A percentile compares a stretch with the other conserved stretches of the same genome.
Conservation (phyloP, 2,888 invertebrate species). For the Lamellibrachia satsuma region DNA sequence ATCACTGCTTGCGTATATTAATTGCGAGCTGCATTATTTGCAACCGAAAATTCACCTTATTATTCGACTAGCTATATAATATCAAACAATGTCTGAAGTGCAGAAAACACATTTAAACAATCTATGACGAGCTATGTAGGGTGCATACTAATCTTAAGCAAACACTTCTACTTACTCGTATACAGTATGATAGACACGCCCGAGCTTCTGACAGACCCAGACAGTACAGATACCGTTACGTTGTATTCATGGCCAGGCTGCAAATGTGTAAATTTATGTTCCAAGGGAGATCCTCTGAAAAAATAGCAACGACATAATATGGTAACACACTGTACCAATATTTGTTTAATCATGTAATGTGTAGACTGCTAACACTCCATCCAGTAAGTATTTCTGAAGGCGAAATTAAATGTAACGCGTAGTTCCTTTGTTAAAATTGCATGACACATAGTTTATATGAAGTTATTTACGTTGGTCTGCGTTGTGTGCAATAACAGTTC, state of each 20-base stretch:
- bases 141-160: too few relatives aligned
- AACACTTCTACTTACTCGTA: not conserved
- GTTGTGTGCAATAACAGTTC: not conserved
- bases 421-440: too few relatives aligned
- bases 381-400: not conserved
- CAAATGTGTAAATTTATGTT: not conserved
- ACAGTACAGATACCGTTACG: not conserved
- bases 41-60: too few relatives aligned
- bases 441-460: not conserved
- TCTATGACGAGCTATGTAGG: too few relatives aligned
- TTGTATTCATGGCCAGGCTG: not conserved
- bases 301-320: not conserved
- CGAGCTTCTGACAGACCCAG: not conserved
- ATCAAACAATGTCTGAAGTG: too few relatives aligned
- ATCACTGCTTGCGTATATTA: too few relatives aligned
- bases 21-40: too few relatives aligned
- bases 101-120: too few relatives aligned
- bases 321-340: not conserved
- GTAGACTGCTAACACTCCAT: not conserved
- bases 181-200: not conserved
- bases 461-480: not conserved
- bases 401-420: too few relatives aligned
- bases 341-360: not conserved
- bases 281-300: not conserved
- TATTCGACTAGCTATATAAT: too few relatives aligned